phyloP scores from a whole-genome alignment of 2,797 vertebrate species.

The Vultur gryphus region DNA sequence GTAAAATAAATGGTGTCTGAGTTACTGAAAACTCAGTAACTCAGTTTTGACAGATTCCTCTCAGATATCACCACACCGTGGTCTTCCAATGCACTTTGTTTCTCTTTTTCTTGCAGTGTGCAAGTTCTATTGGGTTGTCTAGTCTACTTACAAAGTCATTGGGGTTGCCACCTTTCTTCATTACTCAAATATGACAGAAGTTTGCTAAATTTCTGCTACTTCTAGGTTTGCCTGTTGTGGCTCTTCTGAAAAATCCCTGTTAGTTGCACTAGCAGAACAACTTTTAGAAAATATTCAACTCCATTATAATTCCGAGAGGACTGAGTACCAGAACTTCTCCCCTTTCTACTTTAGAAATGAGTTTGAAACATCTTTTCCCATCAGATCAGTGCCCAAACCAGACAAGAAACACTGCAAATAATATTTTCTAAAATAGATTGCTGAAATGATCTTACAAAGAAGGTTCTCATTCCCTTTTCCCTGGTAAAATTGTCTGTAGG shows the following conservation, averaged over 20 bases:
- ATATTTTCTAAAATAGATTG: not conserved
- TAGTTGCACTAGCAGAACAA: not conserved
- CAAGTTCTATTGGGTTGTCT: not conserved
- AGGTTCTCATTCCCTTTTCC: not conserved
- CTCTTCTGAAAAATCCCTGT: not conserved
- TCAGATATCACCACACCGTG: not conserved
- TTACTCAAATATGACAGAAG: not conserved
- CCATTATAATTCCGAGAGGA: not conserved
- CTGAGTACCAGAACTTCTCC: not conserved
- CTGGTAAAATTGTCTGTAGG: not conserved
- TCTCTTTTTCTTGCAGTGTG: not conserved
- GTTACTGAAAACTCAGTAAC: not conserved
- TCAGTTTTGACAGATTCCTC: not conserved
- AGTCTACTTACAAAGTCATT: not conserved
- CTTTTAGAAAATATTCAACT: not conserved
- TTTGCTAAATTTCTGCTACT: not conserved
- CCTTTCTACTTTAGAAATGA: not conserved
- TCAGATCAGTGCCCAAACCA: not conserved
- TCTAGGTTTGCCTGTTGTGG: not conserved
- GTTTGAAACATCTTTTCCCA: not conserved
- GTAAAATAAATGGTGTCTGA: not conserved
- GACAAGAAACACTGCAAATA: not conserved
- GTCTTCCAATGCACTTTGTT: not conserved
- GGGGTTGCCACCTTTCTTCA: not conserved
- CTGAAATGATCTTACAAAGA: not conserved